A percentile compares a stretch with the other conserved stretches of the same genome.
Evolutionary conservation across 2,888 invertebrate genomes (phyloP).

Genomic region (Heliconius cydno): DNA sequence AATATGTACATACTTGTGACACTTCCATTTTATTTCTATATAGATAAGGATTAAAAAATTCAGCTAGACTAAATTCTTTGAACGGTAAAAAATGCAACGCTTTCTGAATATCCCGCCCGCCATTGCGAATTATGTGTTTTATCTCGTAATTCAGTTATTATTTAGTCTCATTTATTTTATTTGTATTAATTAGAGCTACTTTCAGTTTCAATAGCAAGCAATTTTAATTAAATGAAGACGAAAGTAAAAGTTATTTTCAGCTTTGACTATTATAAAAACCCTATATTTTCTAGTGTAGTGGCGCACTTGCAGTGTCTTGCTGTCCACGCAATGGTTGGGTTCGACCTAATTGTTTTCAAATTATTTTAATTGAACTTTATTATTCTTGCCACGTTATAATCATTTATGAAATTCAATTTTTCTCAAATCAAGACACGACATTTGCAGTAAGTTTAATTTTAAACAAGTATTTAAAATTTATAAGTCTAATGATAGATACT

Average conservation of each 20-base stretch:
- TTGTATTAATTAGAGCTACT: slow-evolving; percentile 34
- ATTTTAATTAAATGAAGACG: slow-evolving; percentile 4
- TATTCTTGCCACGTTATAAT: too few species aligned
- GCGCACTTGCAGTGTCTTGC: too few species aligned
- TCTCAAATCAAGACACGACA: too few species aligned
- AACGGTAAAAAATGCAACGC: slow-evolving; percentile 40
- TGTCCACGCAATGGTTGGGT: too few species aligned
- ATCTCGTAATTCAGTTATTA: slow-evolving; percentile 23
- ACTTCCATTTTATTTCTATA: neutral
- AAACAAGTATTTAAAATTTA: too few species aligned
- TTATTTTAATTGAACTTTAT: too few species aligned
- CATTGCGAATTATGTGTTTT: slow-evolving; percentile 6
- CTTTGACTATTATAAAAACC: too few species aligned
- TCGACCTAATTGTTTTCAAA: too few species aligned
- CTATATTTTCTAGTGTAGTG: too few species aligned
- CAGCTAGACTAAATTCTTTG: slow-evolving; percentile 24
- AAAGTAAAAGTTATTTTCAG: slow-evolving; percentile 2
- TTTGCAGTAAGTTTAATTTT: too few species aligned
- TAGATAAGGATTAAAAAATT: neutral
- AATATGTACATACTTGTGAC: neutral
- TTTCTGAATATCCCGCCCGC: slow-evolving; percentile 42
- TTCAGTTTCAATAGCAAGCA: slow-evolving; percentile 21
- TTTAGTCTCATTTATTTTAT: slow-evolving; percentile 25
- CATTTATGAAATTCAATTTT: too few species aligned
- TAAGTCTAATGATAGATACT: too few species aligned